These are phyloP conservation scores for Epinephelus coioides DNA, from an alignment of 2,797 vertebrate genomes.

Conservation along the genomic window DNA sequence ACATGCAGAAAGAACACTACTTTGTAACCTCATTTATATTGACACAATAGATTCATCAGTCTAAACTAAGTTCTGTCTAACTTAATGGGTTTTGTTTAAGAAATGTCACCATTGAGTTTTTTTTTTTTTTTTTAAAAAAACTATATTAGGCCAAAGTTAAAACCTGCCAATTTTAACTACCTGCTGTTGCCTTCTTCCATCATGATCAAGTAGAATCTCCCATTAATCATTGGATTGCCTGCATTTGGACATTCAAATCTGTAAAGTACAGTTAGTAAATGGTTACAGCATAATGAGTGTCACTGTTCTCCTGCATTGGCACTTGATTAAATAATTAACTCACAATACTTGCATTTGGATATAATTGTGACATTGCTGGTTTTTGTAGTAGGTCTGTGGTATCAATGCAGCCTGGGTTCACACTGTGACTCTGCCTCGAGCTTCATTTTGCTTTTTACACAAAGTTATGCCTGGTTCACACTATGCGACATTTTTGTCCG, in stretches of 20 bases:
- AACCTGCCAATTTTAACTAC: conserved; percentile 58
- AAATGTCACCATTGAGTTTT: neutral
- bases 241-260: neutral
- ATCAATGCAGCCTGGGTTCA: conserved; percentile 22
- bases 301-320: neutral
- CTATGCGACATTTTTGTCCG: no score
- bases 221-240: neutral
- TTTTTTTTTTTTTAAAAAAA: neutral
- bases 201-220: neutral
- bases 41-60: neutral
- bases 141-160: conserved; percentile 34
- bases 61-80: neutral
- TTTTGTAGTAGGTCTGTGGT: neutral
- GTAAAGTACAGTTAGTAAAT: neutral
- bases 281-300: neutral
- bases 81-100: neutral
- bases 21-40: neutral
- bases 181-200: conserved; percentile 58
- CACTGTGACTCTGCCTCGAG: no score
- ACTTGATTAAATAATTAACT: neutral
- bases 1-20: neutral
- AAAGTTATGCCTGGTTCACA: no score
- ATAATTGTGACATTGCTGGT: neutral
- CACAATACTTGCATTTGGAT: neutral
- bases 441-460: no score